Conservation (phyloP, 2,888 invertebrate species). For the Tromatobia lineatoria region DNA sequence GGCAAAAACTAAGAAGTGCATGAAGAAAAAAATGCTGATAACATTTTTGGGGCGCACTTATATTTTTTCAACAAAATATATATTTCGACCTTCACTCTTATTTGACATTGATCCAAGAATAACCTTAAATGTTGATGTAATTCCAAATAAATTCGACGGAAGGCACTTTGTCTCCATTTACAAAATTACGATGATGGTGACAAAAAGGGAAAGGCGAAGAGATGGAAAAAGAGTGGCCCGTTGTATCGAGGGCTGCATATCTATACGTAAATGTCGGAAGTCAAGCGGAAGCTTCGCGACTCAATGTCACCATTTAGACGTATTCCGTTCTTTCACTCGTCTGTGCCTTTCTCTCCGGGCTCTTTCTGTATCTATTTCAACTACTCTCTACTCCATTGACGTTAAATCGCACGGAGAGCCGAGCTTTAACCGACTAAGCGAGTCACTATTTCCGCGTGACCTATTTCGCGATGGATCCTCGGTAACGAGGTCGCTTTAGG, state of each 20-base stretch:
- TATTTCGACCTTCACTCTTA: no score
- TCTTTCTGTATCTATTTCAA: conserved; percentile 31
- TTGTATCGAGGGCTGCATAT: not conserved
- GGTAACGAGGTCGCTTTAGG: conserved; percentile 80
- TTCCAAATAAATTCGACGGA: no score
- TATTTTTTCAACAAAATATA: no score
- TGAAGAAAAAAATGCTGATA: no score
- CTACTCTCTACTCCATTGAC: conserved; percentile 73
- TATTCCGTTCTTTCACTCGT: conserved; percentile 16
- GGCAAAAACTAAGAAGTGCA: no score
- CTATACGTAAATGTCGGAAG: conserved; percentile 37
- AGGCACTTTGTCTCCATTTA: conserved; percentile 19
- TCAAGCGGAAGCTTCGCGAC: conserved; percentile 40
- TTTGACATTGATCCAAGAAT: no score
- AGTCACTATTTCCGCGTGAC: conserved; percentile 79
- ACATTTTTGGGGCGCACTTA: no score
- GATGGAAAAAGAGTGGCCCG: conserved; percentile 3
- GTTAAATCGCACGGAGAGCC: conserved; percentile 77
- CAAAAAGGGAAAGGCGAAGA: conserved; percentile 19
- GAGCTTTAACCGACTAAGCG: conserved; percentile 71
- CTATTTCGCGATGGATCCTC: conserved; percentile 76
- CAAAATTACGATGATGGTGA: conserved; percentile 22
- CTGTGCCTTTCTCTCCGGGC: not conserved
- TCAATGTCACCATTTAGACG: conserved; percentile 5
- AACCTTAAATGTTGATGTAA: no score